Evolutionary conservation across 2,797 vertebrate genomes (phyloP).

Genomic region (Benthosema pterotum): DNA sequence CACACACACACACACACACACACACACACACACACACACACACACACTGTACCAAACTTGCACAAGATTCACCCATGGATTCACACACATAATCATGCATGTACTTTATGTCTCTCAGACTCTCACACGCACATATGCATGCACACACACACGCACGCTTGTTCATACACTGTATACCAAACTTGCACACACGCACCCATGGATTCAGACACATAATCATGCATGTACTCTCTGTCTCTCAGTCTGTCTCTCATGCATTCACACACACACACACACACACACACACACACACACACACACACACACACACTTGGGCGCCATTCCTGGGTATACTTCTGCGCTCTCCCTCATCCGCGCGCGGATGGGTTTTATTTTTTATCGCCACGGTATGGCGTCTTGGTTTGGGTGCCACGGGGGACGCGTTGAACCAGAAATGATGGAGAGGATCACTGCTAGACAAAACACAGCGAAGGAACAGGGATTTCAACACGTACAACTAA

Average conservation of each 20-base stretch:
- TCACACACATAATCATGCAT: no score
- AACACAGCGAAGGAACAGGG: conserved; percentile 60
- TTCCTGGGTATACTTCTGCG: conserved; percentile 12
- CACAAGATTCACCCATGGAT: conserved; percentile 13
- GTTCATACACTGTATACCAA: background rate
- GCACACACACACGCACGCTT: conserved; percentile 29
- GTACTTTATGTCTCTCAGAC: no score
- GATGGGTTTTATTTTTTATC: conserved; percentile 1
- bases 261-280: conserved; percentile 37
- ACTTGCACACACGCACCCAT: conserved; percentile 10
- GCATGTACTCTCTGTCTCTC: no score
- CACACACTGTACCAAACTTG: background rate
- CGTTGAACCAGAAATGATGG: conserved; percentile 31
- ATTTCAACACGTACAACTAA: conserved; percentile 58
- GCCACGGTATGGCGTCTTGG: conserved; percentile 20
- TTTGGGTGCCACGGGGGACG: conserved; percentile 35
- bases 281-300: conserved; percentile 44
- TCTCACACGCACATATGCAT: conserved; percentile 42
- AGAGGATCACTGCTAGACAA: conserved; percentile 63
- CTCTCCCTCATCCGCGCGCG: background rate
- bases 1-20: background rate
- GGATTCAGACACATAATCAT: background rate
- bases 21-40: background rate
- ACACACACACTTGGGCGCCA: conserved; percentile 27
- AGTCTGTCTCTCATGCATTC: background rate